Percentiles rank a stretch among this genome's conserved stretches.
Evolutionary conservation across 2,113 vertebrate genomes (phyloP).

Genomic region (Riparia riparia): DNA sequence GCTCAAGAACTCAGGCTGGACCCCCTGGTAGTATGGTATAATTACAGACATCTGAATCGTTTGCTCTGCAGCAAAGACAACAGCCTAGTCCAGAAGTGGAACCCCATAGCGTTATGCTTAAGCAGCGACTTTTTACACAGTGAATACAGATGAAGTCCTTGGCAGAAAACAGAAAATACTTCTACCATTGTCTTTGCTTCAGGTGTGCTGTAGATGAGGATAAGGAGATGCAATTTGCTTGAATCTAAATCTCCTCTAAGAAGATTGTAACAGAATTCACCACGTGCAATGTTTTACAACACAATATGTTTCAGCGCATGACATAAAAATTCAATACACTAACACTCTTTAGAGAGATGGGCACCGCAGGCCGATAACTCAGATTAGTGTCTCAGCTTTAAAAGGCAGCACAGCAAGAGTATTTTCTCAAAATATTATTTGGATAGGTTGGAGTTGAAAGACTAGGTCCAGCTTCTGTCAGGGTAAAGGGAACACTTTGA

Average conservation of each 20-base stretch:
- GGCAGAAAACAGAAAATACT: conserved; percentile 3
- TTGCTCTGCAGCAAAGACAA: conserved; percentile 26
- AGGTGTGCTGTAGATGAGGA: neutral
- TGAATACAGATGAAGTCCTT: conserved; percentile 59
- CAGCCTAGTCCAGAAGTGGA: conserved; percentile 37
- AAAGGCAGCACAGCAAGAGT: neutral
- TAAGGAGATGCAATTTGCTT: neutral
- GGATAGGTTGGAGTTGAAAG: neutral
- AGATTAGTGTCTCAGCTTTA: neutral
- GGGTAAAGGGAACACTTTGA: neutral
- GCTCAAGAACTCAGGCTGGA: conserved; percentile 33
- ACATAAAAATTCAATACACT: neutral
- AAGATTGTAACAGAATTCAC: neutral
- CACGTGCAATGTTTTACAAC: neutral
- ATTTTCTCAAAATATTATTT: neutral
- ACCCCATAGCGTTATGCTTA: conserved; percentile 11
- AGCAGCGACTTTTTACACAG: neutral
- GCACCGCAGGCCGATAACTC: neutral
- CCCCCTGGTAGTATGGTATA: neutral
- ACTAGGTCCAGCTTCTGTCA: neutral
- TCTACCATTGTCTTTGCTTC: conserved; percentile 12
- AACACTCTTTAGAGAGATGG: neutral
- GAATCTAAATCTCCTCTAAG: neutral
- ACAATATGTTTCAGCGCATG: neutral
- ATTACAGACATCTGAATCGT: conserved; percentile 31